Percentiles rank a stretch among this genome's conserved stretches.
These are phyloP conservation scores for Albula glossodonta DNA, from an alignment of 2,113 vertebrate species.

Conservation along the genomic window DNA sequence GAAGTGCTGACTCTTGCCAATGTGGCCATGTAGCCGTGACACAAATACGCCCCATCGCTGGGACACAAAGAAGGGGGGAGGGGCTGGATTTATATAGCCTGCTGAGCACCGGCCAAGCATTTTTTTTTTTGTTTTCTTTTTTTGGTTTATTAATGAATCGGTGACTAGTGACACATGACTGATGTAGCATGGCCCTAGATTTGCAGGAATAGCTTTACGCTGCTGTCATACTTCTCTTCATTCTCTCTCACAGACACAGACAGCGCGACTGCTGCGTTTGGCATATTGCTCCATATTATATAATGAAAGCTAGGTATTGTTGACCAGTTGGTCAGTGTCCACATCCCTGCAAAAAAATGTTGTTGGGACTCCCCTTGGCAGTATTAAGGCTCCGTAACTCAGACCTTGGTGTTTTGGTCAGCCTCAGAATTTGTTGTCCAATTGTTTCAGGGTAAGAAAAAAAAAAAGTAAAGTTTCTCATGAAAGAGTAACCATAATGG, in stretches of 20 bases:
- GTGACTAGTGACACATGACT: not conserved
- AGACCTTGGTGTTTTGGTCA: not conserved
- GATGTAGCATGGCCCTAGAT: not conserved
- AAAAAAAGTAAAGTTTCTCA: not conserved
- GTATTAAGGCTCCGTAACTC: no score
- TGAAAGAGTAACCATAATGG: not conserved
- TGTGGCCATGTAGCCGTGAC: not conserved
- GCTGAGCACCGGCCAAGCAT: no score
- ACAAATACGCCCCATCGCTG: not conserved
- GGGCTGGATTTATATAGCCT: not conserved
- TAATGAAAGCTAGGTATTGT: not conserved
- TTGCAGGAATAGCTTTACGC: not conserved
- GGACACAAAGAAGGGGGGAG: not conserved
- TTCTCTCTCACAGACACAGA: not conserved
- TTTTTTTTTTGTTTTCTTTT: not conserved
- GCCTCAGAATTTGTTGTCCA: not conserved
- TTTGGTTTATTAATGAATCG: not conserved
- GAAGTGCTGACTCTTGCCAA: conserved; percentile 14
- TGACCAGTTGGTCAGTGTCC: not conserved
- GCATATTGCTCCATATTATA: not conserved
- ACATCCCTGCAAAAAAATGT: no score
- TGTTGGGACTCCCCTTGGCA: no score
- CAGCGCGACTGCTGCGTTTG: not conserved
- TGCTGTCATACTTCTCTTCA: no score
- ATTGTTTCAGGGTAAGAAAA: not conserved